Percentiles rank a stretch among this genome's conserved stretches.
Evolutionary conservation across 2,888 invertebrate genomes (phyloP).

Genomic region (Pseudanteris insignis): DNA sequence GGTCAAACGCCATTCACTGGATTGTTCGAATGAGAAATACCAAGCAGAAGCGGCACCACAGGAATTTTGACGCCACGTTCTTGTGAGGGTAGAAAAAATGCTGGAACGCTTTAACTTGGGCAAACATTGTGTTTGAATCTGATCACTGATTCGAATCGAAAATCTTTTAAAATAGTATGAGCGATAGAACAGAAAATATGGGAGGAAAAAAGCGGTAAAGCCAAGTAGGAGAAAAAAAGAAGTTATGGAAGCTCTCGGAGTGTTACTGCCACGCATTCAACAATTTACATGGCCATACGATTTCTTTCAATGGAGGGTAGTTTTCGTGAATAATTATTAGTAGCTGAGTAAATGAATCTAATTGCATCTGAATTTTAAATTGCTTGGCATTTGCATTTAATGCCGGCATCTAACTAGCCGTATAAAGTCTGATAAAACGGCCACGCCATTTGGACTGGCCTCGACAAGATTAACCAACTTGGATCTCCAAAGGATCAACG

Average conservation of each 20-base stretch:
- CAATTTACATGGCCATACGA: conserved; percentile 36
- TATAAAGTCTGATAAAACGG: conserved; percentile 50
- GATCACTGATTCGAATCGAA: too few species aligned
- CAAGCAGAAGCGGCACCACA: too few species aligned
- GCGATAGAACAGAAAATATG: too few species aligned
- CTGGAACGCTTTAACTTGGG: too few species aligned
- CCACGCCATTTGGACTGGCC: conserved; percentile 26
- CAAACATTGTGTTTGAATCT: too few species aligned
- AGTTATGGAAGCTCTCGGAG: conserved; percentile 4
- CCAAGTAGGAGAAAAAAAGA: conserved; percentile 2
- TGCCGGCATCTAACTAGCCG: conserved; percentile 54
- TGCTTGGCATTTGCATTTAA: conserved; percentile 59
- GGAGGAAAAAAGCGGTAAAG: too few species aligned
- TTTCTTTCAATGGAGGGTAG: conserved; percentile 38
- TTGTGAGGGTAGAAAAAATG: too few species aligned
- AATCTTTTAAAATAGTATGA: too few species aligned
- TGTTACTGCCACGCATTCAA: conserved; percentile 11
- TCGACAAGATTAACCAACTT: conserved; percentile 39
- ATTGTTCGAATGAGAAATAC: too few species aligned
- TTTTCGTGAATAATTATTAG: conserved; percentile 51
- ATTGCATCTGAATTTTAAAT: conserved; percentile 64
- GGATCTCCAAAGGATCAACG: conserved; percentile 34
- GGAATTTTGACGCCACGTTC: too few species aligned
- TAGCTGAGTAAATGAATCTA: conserved; percentile 60
- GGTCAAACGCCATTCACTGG: too few species aligned